Conservation (phyloP, 2,888 invertebrate genomes). For the Branchellion lobata region DNA sequence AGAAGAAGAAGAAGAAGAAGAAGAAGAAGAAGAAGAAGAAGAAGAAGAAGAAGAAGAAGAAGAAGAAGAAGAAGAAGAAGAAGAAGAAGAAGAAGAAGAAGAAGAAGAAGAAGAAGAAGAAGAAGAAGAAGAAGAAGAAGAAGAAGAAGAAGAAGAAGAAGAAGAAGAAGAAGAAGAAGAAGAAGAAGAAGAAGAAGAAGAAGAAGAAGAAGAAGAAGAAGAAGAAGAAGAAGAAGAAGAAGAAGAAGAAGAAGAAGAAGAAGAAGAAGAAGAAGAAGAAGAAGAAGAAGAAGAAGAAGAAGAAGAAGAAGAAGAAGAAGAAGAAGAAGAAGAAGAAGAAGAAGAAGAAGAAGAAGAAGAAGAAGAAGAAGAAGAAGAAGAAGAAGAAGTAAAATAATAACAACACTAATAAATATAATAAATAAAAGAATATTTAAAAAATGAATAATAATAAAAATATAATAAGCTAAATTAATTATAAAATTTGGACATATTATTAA, state of each 20-base stretch:
- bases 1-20: too few relatives aligned
- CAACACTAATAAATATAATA: too few relatives aligned
- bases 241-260: not conserved
- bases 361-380: too few relatives aligned
- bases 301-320: not conserved
- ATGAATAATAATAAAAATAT: too few relatives aligned
- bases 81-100: conserved; percentile 3
- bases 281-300: not conserved
- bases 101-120: not conserved
- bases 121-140: conserved; percentile 12
- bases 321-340: too few relatives aligned
- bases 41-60: conserved; percentile 7
- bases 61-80: not conserved
- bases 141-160: conserved; percentile 12
- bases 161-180: not conserved
- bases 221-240: not conserved
- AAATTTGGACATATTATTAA: too few relatives aligned
- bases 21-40: not conserved
- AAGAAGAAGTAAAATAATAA: too few relatives aligned
- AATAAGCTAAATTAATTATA: too few relatives aligned
- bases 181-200: not conserved
- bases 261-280: not conserved
- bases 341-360: too few relatives aligned
- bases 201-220: not conserved
- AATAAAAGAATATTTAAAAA: too few relatives aligned